Conservation (phyloP, 2,888 invertebrate species). For the Patella pellucida region DNA sequence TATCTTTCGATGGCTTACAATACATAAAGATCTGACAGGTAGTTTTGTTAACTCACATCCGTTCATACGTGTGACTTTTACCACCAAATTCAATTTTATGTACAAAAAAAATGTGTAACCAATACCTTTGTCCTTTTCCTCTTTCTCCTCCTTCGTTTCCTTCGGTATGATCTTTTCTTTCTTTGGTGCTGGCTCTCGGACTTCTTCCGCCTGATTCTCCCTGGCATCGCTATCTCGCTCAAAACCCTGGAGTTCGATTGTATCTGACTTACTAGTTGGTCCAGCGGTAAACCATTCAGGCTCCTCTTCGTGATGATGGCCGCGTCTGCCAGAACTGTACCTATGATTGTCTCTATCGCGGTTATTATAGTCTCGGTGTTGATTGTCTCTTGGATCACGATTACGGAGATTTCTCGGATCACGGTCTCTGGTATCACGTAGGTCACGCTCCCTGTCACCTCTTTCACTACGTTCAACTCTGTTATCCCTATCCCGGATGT, state of each 20-base stretch:
- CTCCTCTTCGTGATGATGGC: slow-evolving; percentile 77
- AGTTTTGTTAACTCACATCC: no score
- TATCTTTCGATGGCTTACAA: no score
- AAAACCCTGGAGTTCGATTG: slow-evolving; percentile 93
- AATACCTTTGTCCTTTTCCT: no score
- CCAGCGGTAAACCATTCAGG: slow-evolving; percentile 91
- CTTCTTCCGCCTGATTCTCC: background rate
- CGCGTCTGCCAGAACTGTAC: slow-evolving; percentile 20
- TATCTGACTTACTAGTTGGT: slow-evolving; percentile 90
- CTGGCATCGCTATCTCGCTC: slow-evolving; percentile 72
- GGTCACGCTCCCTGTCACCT: slow-evolving; percentile 15
- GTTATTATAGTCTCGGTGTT: slow-evolving; percentile 12
- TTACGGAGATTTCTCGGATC: slow-evolving; percentile 28
- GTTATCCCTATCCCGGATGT: slow-evolving; percentile 15
- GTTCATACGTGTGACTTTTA: no score
- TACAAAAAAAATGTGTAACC: no score
- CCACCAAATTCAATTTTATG: no score
- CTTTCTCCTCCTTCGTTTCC: background rate
- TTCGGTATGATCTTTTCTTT: background rate
- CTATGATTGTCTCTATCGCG: slow-evolving; percentile 27
- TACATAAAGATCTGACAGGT: no score
- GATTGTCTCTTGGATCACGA: slow-evolving; percentile 31
- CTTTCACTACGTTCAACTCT: no score
- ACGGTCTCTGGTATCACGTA: slow-evolving; percentile 20
- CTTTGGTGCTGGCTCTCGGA: background rate